Percentiles rank a stretch among this genome's conserved stretches.
Conservation (phyloP, 2,888 invertebrate species). For the Dryobota labecula region DNA sequence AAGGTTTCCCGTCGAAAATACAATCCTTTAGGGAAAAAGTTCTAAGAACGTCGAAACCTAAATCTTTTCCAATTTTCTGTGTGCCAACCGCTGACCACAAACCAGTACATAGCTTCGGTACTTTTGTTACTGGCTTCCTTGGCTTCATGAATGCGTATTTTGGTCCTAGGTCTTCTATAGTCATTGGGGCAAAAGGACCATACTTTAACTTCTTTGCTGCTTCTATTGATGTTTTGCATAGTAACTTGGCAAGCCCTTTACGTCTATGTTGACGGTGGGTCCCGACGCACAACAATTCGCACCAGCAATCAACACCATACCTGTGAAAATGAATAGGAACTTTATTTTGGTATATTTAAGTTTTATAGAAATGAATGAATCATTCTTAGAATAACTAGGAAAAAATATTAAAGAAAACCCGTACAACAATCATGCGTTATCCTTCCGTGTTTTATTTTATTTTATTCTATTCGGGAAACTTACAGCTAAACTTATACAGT, state of each 20-base stretch:
- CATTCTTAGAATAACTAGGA: not conserved
- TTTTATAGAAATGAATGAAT: too few relatives aligned
- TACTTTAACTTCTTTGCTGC: slow-evolving; percentile 84
- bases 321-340: slow-evolving; percentile 71
- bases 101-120: not conserved
- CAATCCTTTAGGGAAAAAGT: slow-evolving; percentile 15
- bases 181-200: slow-evolving; percentile 78
- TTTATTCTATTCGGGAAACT: too few relatives aligned
- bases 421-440: not conserved
- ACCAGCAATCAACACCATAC: slow-evolving; percentile 90
- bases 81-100: slow-evolving; percentile 7
- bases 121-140: not conserved
- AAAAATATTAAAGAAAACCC: not conserved
- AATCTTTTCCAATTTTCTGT: slow-evolving; percentile 21
- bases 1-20: slow-evolving; percentile 38
- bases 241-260: slow-evolving; percentile 87
- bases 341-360: too few relatives aligned
- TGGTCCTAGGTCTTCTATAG: slow-evolving; percentile 81
- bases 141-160: slow-evolving; percentile 71
- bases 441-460: not conserved
- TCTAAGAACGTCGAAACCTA: slow-evolving; percentile 26
- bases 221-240: slow-evolving; percentile 90
- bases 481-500: too few relatives aligned
- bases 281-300: slow-evolving; percentile 93
- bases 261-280: slow-evolving; percentile 88